These are phyloP conservation scores for Standfussiana lucernea DNA, from an alignment of 2,888 invertebrate species.

Conservation along the genomic window DNA sequence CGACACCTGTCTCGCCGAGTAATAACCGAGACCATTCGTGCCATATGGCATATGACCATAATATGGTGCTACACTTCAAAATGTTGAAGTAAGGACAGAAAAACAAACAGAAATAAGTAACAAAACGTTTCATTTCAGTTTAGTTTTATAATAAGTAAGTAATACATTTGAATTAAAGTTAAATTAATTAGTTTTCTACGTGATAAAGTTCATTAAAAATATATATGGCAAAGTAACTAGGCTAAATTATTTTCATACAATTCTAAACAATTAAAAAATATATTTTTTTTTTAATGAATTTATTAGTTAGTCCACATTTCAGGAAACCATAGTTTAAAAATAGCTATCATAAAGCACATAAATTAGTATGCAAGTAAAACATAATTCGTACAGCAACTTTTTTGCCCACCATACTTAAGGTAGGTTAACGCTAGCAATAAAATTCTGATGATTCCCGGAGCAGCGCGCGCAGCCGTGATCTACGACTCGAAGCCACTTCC, in stretches of 20 bases:
- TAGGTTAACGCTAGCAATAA: conserved; percentile 68
- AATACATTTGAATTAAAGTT: not conserved
- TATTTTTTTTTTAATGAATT: too few species aligned
- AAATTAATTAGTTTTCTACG: not conserved
- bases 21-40: conserved; percentile 73
- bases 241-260: too few species aligned
- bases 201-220: not conserved
- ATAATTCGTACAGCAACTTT: conserved; percentile 15
- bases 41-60: conserved; percentile 61
- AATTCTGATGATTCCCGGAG: conserved; percentile 72
- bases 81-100: conserved; percentile 72
- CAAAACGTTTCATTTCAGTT: not conserved
- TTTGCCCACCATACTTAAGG: conserved; percentile 61
- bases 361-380: conserved; percentile 9
- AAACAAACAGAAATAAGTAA: conserved; percentile 22
- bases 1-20: conserved; percentile 60
- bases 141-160: not conserved
- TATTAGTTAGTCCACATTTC: not conserved
- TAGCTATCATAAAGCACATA: not conserved
- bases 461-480: conserved; percentile 68
- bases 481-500: conserved; percentile 76
- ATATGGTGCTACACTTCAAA: conserved; percentile 63
- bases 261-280: not conserved
- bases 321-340: not conserved
- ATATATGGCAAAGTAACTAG: not conserved